Percentiles rank a stretch among this genome's conserved stretches.
phyloP scores from a whole-genome alignment of 2,888 invertebrate species.

The Pterostichus madidus region DNA sequence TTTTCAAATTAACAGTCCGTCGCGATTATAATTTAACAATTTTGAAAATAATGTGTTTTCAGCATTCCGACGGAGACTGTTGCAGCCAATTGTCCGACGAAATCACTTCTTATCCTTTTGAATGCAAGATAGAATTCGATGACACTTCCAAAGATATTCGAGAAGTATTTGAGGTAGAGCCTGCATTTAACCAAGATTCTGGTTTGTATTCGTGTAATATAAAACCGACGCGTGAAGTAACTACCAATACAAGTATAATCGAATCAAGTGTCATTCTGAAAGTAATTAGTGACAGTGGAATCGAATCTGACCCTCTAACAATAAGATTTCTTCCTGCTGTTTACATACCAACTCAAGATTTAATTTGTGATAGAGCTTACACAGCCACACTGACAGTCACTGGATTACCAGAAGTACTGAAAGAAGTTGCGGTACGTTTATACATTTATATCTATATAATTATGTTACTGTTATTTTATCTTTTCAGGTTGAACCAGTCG shows the following conservation, averaged over 20 bases:
- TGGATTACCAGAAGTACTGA: conserved; percentile 80
- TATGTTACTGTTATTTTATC: not conserved
- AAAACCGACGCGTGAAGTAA: conserved; percentile 71
- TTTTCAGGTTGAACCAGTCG: conserved; percentile 73
- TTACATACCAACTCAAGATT: conserved; percentile 71
- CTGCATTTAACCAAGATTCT: conserved; percentile 74
- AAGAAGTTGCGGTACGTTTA: conserved; percentile 78
- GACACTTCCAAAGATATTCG: conserved; percentile 71
- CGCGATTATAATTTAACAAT: too few relatives aligned
- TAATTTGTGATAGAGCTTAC: conserved; percentile 70
- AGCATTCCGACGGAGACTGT: not conserved
- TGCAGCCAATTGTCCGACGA: conserved; percentile 60
- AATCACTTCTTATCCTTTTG: conserved; percentile 73
- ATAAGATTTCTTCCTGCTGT: conserved; percentile 75
- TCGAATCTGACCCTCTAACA: conserved; percentile 71
- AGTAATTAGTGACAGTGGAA: conserved; percentile 72
- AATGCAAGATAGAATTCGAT: conserved; percentile 75
- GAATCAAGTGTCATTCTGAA: conserved; percentile 73
- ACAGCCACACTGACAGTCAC: conserved; percentile 75
- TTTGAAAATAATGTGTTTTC: not conserved
- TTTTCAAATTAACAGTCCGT: too few relatives aligned
- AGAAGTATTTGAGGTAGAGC: conserved; percentile 74
- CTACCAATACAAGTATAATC: conserved; percentile 72
- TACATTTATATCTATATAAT: not conserved
- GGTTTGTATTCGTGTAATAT: conserved; percentile 75